Percentiles rank a stretch among this genome's conserved stretches.
Conservation (phyloP, 1,140 invertebrate species). For the Solenopsis fugax region DNA sequence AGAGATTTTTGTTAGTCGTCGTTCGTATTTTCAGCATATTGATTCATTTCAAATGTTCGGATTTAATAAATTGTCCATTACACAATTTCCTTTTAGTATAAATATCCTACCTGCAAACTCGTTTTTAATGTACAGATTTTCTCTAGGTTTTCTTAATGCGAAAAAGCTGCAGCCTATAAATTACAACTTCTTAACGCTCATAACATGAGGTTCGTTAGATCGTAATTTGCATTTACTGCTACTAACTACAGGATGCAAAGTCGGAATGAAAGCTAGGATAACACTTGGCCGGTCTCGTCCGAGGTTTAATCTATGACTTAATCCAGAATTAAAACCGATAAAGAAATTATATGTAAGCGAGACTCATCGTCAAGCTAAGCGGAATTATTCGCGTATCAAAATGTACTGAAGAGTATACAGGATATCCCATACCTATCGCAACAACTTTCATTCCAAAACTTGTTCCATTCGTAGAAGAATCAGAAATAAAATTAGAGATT, state of each 20-base stretch:
- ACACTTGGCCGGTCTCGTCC: constrained; percentile 14
- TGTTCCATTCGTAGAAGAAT: background rate
- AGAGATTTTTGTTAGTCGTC: background rate
- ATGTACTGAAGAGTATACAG: background rate
- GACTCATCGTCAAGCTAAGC: background rate
- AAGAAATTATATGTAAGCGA: constrained; percentile 26
- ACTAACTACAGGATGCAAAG: constrained; percentile 33
- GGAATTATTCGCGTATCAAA: background rate
- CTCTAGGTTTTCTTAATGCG: background rate
- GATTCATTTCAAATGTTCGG: no score
- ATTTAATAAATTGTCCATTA: no score
- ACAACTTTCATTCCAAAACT: background rate
- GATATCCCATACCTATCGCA: background rate
- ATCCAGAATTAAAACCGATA: constrained; percentile 18
- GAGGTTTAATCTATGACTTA: constrained; percentile 26
- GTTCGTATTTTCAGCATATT: background rate
- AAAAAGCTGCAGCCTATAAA: constrained; percentile 32
- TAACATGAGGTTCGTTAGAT: constrained; percentile 23
- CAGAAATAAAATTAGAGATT: background rate
- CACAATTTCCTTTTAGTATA: constrained; percentile 24
- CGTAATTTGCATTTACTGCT: constrained; percentile 56
- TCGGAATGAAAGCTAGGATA: constrained; percentile 49
- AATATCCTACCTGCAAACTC: background rate
- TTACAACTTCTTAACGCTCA: constrained; percentile 50
- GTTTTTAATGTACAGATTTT: background rate